These are phyloP conservation scores for Patella pellucida DNA, from an alignment of 2,888 invertebrate genomes.

Conservation along the genomic window DNA sequence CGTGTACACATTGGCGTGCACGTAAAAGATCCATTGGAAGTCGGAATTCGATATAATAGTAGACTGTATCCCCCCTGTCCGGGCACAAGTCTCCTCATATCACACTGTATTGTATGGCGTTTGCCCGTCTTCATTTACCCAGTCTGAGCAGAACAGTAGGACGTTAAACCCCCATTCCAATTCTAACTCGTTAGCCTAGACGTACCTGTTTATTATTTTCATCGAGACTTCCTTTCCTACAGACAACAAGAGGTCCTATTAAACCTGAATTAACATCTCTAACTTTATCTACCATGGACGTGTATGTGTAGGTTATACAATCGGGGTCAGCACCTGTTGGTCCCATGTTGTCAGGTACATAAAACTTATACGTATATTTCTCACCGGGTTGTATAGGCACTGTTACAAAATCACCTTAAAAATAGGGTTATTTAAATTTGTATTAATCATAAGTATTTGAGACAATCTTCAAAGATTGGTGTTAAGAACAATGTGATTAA, in stretches of 20 bases:
- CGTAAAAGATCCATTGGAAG: too few species aligned
- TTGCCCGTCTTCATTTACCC: too few species aligned
- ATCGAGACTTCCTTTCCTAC: constrained; percentile 40
- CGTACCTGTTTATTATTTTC: constrained; percentile 36
- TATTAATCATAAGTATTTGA: not conserved
- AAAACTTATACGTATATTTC: constrained; percentile 37
- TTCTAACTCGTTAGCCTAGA: too few species aligned
- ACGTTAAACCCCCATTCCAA: too few species aligned
- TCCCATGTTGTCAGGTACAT: constrained; percentile 37
- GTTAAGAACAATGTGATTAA: too few species aligned
- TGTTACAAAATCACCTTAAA: constrained; percentile 11
- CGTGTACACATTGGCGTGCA: too few species aligned
- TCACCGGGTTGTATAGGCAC: constrained; percentile 29
- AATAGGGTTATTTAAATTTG: not conserved
- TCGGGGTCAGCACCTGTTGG: constrained; percentile 40
- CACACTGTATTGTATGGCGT: too few species aligned
- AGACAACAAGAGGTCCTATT: constrained; percentile 47
- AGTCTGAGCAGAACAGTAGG: too few species aligned
- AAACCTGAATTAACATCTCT: constrained; percentile 48
- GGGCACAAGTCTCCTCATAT: too few species aligned
- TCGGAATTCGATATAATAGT: too few species aligned
- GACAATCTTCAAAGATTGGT: too few species aligned
- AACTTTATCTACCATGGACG: constrained; percentile 46
- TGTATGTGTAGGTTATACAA: constrained; percentile 47
- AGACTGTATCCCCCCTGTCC: too few species aligned